These are phyloP conservation scores for Flexamia atlantica DNA, from an alignment of 2,888 invertebrate genomes.

Conservation along the genomic window DNA sequence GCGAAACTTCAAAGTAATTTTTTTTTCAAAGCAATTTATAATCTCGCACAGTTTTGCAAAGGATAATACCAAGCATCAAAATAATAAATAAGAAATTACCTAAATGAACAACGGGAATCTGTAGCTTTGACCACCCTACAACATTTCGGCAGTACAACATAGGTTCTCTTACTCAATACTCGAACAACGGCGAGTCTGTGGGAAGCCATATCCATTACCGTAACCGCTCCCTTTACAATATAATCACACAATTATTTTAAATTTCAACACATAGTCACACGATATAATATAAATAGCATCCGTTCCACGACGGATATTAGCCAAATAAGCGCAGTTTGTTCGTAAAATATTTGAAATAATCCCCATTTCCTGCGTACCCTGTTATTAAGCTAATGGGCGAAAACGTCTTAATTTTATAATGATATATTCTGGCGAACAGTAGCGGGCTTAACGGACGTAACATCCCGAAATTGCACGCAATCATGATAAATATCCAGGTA, in stretches of 20 bases:
- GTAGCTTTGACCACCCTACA: too few species aligned
- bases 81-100: too few species aligned
- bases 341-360: slow-evolving; percentile 14
- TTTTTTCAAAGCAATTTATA: too few species aligned
- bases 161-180: too few species aligned
- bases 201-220: not conserved
- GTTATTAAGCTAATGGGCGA: slow-evolving; percentile 30
- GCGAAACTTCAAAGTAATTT: too few species aligned
- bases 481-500: slow-evolving; percentile 18
- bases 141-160: too few species aligned
- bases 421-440: slow-evolving; percentile 23
- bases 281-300: slow-evolving; percentile 19
- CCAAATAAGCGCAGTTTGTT: not conserved
- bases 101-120: too few species aligned
- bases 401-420: slow-evolving; percentile 49
- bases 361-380: slow-evolving; percentile 36
- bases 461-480: slow-evolving; percentile 49
- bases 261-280: slow-evolving; percentile 12
- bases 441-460: slow-evolving; percentile 2
- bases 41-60: too few species aligned
- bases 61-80: too few species aligned
- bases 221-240: not conserved
- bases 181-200: not conserved
- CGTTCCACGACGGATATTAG: not conserved
- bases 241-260: not conserved